Conservation (phyloP, 2,797 vertebrate species). For the Ceryle rudis region DNA sequence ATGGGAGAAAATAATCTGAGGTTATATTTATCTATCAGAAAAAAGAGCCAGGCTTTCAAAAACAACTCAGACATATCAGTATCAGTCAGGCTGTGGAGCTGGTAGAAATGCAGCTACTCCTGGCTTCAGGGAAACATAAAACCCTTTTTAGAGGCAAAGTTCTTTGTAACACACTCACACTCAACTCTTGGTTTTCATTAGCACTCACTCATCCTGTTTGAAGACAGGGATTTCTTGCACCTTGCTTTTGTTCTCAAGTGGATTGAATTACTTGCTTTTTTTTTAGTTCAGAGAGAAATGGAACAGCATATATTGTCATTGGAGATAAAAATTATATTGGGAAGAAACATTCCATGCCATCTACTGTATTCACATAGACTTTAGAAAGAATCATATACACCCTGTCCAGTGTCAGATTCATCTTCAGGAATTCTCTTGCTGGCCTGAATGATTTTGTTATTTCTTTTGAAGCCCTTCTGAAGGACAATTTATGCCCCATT, state of each 20-base stretch:
- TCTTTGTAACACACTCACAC: conserved; percentile 37
- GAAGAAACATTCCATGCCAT: neutral
- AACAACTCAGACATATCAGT: neutral
- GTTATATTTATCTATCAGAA: conserved; percentile 65
- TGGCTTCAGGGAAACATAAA: conserved; percentile 49
- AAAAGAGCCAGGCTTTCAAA: conserved; percentile 61
- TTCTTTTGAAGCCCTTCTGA: neutral
- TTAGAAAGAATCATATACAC: neutral
- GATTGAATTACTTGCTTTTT: conserved; percentile 37
- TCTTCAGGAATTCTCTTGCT: neutral
- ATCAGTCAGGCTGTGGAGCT: conserved; percentile 39
- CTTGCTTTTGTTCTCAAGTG: conserved; percentile 24
- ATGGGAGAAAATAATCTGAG: conserved; percentile 57
- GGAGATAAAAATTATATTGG: neutral
- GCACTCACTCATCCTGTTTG: neutral
- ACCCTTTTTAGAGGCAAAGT: conserved; percentile 31
- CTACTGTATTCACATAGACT: neutral
- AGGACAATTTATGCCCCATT: neutral
- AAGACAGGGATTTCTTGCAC: conserved; percentile 20
- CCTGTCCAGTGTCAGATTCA: neutral
- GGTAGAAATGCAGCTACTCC: conserved; percentile 46
- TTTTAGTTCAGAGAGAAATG: neutral
- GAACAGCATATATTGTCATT: neutral
- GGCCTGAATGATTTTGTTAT: neutral
- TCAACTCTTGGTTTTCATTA: conserved; percentile 48